Evolutionary conservation across 2,113 vertebrate genomes (phyloP).

Genomic region (Sebastes fasciatus): DNA sequence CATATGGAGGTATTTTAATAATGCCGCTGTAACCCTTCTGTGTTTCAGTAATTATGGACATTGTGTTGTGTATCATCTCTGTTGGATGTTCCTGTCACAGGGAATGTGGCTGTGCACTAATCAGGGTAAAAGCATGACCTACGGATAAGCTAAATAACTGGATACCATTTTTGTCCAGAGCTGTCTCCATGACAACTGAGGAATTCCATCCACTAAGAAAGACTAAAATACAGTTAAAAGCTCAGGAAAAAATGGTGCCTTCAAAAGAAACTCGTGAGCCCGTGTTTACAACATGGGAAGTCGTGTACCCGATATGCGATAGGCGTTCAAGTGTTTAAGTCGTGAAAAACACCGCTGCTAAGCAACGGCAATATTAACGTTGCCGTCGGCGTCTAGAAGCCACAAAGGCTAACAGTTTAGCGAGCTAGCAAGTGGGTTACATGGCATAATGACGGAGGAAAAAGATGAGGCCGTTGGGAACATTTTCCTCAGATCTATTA

Average conservation of each 20-base stretch:
- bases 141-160: conserved; percentile 3
- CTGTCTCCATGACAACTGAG: conserved; percentile 37
- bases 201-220: neutral
- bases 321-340: no score
- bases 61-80: neutral
- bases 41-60: neutral
- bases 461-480: no score
- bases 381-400: no score
- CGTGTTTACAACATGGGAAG: no score
- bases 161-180: conserved; percentile 7
- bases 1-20: neutral
- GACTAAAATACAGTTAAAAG: neutral
- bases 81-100: conserved; percentile 9
- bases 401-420: no score
- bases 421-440: no score
- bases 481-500: no score
- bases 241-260: neutral
- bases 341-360: no score
- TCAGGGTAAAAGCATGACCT: conserved; percentile 16
- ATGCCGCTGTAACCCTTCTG: neutral
- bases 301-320: no score
- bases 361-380: no score
- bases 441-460: no score
- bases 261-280: no score
- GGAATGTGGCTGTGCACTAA: conserved; percentile 14